A percentile compares a stretch with the other conserved stretches of the same genome.
These are phyloP conservation scores for Sussaba pulchella DNA, from an alignment of 2,888 invertebrate genomes.

Conservation along the genomic window DNA sequence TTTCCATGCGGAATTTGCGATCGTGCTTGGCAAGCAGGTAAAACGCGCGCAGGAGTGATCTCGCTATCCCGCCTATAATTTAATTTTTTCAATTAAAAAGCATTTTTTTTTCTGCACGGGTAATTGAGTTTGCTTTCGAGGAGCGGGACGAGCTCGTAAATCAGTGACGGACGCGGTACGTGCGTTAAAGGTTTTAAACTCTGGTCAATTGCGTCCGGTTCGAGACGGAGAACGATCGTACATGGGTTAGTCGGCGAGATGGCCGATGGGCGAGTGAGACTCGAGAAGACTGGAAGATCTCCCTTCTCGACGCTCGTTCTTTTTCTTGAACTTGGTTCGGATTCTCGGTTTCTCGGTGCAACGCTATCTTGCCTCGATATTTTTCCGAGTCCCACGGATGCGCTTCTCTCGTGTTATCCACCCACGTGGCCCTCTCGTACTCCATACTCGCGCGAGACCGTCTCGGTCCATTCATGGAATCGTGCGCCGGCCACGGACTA, in stretches of 20 bases:
- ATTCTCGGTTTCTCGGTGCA: constrained; percentile 34
- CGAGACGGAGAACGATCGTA: constrained; percentile 36
- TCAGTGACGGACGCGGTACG: constrained; percentile 50
- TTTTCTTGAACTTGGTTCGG: constrained; percentile 5
- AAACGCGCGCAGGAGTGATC: too few relatives aligned
- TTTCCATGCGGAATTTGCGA: too few relatives aligned
- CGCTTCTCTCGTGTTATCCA: constrained; percentile 52
- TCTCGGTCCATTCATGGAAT: constrained; percentile 68
- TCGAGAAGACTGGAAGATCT: too few relatives aligned
- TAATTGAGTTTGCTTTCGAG: constrained; percentile 61
- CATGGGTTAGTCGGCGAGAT: too few relatives aligned
- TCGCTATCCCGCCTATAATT: too few relatives aligned
- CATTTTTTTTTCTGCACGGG: constrained; percentile 57
- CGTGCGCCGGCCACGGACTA: constrained; percentile 49
- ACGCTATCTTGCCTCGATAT: constrained; percentile 48
- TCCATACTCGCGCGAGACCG: constrained; percentile 41
- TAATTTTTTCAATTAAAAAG: too few relatives aligned
- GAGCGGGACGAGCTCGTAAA: constrained; percentile 62
- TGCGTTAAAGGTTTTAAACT: constrained; percentile 60
- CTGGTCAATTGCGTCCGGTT: constrained; percentile 56
- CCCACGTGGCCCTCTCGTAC: constrained; percentile 56
- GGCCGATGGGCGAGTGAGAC: too few relatives aligned
- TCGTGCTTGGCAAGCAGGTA: too few relatives aligned
- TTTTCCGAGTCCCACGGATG: constrained; percentile 43
- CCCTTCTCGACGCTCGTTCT: not conserved